A percentile compares a stretch with the other conserved stretches of the same genome.
Conservation (phyloP, 1,140 invertebrate species). For the Drosophila nasuta region DNA sequence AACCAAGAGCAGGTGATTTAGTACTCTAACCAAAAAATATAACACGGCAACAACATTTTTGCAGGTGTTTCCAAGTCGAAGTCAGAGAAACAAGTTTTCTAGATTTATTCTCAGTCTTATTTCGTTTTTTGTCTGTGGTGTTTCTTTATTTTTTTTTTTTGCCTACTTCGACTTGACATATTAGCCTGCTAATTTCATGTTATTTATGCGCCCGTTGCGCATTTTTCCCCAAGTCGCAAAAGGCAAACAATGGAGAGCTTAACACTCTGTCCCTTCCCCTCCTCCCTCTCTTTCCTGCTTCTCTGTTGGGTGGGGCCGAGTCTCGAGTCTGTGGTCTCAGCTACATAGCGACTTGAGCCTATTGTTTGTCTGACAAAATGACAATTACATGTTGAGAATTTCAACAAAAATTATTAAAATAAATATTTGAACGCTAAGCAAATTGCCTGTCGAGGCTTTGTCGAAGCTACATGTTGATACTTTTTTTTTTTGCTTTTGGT, state of each 20-base stretch:
- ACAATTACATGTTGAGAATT: constrained; percentile 78
- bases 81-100: constrained; percentile 63
- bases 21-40: constrained; percentile 53
- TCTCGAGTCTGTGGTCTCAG: constrained; percentile 14
- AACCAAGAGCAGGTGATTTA: constrained; percentile 65
- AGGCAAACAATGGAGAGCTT: constrained; percentile 68
- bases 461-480: constrained; percentile 23
- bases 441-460: constrained; percentile 66
- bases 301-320: constrained; percentile 17
- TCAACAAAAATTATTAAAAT: constrained; percentile 54
- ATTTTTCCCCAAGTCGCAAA: constrained; percentile 35
- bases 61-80: constrained; percentile 64
- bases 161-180: constrained; percentile 57
- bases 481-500: neutral
- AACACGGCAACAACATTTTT: constrained; percentile 30
- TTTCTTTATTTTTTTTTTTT: constrained; percentile 3
- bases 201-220: constrained; percentile 62
- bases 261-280: constrained; percentile 15
- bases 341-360: constrained; percentile 34
- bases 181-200: constrained; percentile 77
- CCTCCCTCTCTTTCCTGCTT: neutral
- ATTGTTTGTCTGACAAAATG: constrained; percentile 76
- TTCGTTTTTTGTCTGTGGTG: neutral
- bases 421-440: constrained; percentile 58
- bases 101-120: constrained; percentile 42